Percentiles rank a stretch among this genome's conserved stretches.
These are phyloP conservation scores for Drosophila nr. perissopoda DNA, from an alignment of 2,888 invertebrate genomes.

Conservation along the genomic window DNA sequence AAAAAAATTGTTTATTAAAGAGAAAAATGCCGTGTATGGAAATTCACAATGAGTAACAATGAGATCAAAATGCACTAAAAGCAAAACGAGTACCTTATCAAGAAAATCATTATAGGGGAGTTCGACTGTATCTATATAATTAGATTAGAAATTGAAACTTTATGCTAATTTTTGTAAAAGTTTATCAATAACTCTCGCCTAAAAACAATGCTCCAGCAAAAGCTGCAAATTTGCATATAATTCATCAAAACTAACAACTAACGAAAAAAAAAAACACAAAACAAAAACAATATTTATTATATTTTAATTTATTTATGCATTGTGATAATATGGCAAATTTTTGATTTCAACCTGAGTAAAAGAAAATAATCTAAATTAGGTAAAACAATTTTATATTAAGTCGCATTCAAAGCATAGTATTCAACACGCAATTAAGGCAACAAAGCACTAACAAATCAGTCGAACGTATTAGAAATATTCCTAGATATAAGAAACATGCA, in stretches of 20 bases:
- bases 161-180: slow-evolving; percentile 21
- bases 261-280: not conserved
- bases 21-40: not conserved
- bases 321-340: slow-evolving; percentile 52
- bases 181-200: slow-evolving; percentile 34
- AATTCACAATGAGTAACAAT: not conserved
- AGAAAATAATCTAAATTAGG: slow-evolving; percentile 17
- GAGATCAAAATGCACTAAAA: slow-evolving; percentile 1
- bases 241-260: slow-evolving; percentile 19
- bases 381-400: slow-evolving; percentile 29
- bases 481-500: slow-evolving; percentile 8
- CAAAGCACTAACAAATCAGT: not conserved
- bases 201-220: slow-evolving; percentile 52
- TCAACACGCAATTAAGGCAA: slow-evolving; percentile 1
- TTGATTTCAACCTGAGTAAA: slow-evolving; percentile 37
- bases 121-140: not conserved
- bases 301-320: slow-evolving; percentile 47
- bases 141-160: slow-evolving; percentile 5
- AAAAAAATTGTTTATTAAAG: not conserved
- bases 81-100: not conserved
- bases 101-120: not conserved
- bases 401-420: slow-evolving; percentile 17
- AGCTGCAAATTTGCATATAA: slow-evolving; percentile 40
- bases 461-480: slow-evolving; percentile 7
- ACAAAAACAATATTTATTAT: slow-evolving; percentile 35